A percentile compares a stretch with the other conserved stretches of the same genome.
phyloP scores from a whole-genome alignment of 1,140 invertebrate genomes.

The Odontomachus brunneus region DNA sequence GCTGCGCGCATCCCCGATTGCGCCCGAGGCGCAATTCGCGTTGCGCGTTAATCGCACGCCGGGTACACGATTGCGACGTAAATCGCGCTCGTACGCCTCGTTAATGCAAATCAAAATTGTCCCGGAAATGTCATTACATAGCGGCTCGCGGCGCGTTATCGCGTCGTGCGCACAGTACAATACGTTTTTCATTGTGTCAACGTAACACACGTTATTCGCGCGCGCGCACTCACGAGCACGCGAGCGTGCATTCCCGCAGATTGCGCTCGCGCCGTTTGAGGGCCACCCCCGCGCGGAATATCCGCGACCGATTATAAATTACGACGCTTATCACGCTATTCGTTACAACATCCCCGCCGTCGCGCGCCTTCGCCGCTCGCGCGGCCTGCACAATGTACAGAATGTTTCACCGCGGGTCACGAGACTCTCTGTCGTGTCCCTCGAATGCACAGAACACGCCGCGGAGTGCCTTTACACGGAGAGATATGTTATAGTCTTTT shows the following conservation, averaged over 20 bases:
- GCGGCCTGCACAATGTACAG: not conserved
- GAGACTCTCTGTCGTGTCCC: not conserved
- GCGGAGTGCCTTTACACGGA: no score
- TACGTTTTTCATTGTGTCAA: slow-evolving; percentile 50
- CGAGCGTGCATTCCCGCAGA: slow-evolving; percentile 21
- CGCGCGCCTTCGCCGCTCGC: not conserved
- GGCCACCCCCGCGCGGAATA: slow-evolving; percentile 40
- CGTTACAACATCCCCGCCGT: slow-evolving; percentile 7
- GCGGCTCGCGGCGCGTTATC: slow-evolving; percentile 32
- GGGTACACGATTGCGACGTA: slow-evolving; percentile 53
- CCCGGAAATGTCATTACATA: slow-evolving; percentile 54
- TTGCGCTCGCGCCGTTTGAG: slow-evolving; percentile 43
- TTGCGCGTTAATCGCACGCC: slow-evolving; percentile 3
- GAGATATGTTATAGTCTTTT: no score
- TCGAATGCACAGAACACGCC: not conserved
- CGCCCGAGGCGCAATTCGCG: slow-evolving; percentile 6
- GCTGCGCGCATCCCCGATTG: slow-evolving; percentile 1
- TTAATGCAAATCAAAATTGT: slow-evolving; percentile 61
- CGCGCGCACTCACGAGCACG: not conserved
- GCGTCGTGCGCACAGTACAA: not conserved
- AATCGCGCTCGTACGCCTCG: slow-evolving; percentile 43
- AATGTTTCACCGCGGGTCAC: slow-evolving; percentile 13
- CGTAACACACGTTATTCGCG: slow-evolving; percentile 32
- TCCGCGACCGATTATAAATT: slow-evolving; percentile 59
- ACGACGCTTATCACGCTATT: slow-evolving; percentile 44